Evolutionary conservation across 2,113 vertebrate species (phyloP).

Genomic region (Arizona elegans): DNA sequence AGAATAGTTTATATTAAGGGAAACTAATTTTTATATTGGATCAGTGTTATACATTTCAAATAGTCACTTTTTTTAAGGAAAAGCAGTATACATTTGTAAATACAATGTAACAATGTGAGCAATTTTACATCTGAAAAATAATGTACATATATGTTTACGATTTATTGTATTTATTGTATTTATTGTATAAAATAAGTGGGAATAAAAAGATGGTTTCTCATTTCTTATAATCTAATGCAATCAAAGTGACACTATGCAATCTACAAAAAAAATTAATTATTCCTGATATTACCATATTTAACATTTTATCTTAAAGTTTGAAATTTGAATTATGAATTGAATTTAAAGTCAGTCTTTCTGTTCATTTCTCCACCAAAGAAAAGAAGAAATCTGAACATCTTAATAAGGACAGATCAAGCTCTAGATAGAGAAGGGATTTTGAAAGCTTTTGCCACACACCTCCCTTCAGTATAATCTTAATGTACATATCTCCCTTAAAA

Average conservation of each 20-base stretch:
- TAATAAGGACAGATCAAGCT: too few relatives aligned
- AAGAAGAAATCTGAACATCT: too few relatives aligned
- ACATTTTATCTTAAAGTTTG: too few relatives aligned
- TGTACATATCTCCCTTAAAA: too few relatives aligned
- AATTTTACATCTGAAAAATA: neutral
- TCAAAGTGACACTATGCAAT: neutral
- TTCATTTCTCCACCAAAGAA: too few relatives aligned
- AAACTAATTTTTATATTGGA: constrained; percentile 45
- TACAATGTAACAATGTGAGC: too few relatives aligned
- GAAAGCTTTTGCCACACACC: too few relatives aligned
- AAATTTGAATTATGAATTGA: too few relatives aligned
- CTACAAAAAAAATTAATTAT: neutral
- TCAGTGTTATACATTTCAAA: constrained; percentile 13
- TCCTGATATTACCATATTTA: too few relatives aligned
- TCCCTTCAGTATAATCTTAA: too few relatives aligned
- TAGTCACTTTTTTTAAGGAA: neutral
- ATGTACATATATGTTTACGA: neutral
- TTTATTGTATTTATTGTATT: neutral
- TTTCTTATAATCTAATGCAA: neutral
- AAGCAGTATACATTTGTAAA: neutral
- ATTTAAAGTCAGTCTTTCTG: too few relatives aligned
- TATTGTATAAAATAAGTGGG: neutral
- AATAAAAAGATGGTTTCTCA: neutral
- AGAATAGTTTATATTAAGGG: constrained; percentile 29
- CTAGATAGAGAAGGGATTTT: too few relatives aligned